Base-by-base conservation (phyloP, 2,797 vertebrate species). In the Gymnothorax reevesii region DNA sequence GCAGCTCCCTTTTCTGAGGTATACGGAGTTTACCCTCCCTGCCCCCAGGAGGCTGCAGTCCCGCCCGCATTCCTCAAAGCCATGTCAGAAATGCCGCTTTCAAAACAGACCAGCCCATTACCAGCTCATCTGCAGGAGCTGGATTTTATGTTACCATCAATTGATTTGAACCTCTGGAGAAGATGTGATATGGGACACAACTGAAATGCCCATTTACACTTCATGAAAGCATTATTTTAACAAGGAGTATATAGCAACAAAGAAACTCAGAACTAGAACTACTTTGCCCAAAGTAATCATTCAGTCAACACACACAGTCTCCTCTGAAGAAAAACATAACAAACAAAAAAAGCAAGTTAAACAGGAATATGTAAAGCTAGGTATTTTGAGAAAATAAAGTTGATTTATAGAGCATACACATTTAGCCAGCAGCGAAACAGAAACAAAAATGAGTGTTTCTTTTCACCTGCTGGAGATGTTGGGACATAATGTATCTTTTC, bases 51-150 rank as follows among this genome's bases (percentile, higher is more conserved):
- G 69, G n/a, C 52, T 57, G 59, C 17, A 3, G 27, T 22, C 77
- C 62, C 79, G 52, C 62, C 62, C 22, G 20, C 85, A 86, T 86
- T 86, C 85, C 64, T 73, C 64, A 86, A 0, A 59, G 77, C 9
- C 62, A 57, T 42, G 77, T 69, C 80, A 25, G n/a, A 49, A 17
- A 57, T 54, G 42, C 42, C 73, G 20, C 42, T 13, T 42, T 82
- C 59, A 10, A 54, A 33, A 57, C 55, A 15, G 3, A 59, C 55
- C 57, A 15, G 25, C 9, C 6, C 25, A 27, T 17, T 27, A 22
- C 60, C 22, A 2, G 27, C 9, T 59, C 57, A 20, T 33, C n/a
- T 60, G 27, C 82, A 57, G 13, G 57, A 22, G 25, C 57, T n/a
- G 5, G n/a, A n/a, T 27, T 6, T 27, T 7, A 3, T 77, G 15